Percentiles rank a stretch among this genome's conserved stretches.
These are phyloP conservation scores for Meteorus sp. DNA, from an alignment of 1,140 invertebrate genomes.

Conservation along the genomic window DNA sequence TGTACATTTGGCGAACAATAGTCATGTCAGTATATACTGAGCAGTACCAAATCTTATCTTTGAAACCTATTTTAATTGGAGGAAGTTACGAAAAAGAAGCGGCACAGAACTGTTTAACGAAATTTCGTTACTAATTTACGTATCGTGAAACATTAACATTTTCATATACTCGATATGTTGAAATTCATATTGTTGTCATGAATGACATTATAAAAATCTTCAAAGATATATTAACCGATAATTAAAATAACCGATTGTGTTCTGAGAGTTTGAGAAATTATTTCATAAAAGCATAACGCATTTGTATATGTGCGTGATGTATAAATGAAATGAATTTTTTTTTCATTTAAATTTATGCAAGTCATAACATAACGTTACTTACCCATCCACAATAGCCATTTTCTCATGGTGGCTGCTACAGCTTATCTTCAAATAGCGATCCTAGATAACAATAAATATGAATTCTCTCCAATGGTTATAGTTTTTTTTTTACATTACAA, in stretches of 20 bases:
- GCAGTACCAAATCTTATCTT: conserved; percentile 42
- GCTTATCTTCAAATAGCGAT: conserved; percentile 33
- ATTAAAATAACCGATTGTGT: no score
- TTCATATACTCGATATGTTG: no score
- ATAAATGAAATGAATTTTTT: no score
- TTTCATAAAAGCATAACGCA: no score
- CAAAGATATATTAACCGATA: no score
- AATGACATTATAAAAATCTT: no score
- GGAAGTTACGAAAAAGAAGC: conserved; percentile 53
- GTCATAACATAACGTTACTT: conserved; percentile 31
- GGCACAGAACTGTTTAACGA: conserved; percentile 21
- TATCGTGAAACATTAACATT: background rate
- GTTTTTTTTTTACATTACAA: background rate
- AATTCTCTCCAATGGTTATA: background rate
- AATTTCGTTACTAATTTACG: conserved; percentile 17
- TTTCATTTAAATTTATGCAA: no score
- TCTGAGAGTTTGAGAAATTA: no score
- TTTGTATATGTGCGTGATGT: no score
- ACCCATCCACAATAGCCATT: conserved; percentile 52
- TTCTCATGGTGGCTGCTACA: conserved; percentile 47
- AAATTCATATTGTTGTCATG: no score
- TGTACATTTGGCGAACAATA: conserved; percentile 21
- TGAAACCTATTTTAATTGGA: conserved; percentile 56
- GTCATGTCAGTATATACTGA: conserved; percentile 2
- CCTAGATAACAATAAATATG: conserved; percentile 2